Conservation (phyloP, 2,113 vertebrate genomes). For the Hepsetus odoe region DNA sequence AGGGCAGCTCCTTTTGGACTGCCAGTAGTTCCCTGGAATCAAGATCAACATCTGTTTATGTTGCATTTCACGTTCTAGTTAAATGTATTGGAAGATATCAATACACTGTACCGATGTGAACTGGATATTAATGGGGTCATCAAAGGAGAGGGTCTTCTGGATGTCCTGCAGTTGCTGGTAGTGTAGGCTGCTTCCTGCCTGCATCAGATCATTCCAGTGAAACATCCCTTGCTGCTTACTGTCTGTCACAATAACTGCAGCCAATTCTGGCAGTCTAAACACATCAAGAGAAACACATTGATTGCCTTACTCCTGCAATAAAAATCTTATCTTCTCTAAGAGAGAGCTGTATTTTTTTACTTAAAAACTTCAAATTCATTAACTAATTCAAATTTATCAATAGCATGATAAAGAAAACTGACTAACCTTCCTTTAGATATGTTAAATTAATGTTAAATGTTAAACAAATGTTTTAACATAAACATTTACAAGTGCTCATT, state of each 20-base stretch:
- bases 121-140: conserved; percentile 92
- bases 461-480: too few species aligned
- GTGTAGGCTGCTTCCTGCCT: conserved; percentile 76
- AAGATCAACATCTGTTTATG: conserved; percentile 43
- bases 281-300: neutral
- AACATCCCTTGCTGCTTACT: conserved; percentile 81
- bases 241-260: conserved; percentile 79
- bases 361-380: too few species aligned
- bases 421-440: too few species aligned
- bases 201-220: conserved; percentile 82
- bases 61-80: neutral
- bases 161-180: conserved; percentile 73
- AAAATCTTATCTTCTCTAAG: too few species aligned
- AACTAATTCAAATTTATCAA: too few species aligned
- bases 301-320: too few species aligned
- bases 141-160: conserved; percentile 77
- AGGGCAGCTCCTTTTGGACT: conserved; percentile 90
- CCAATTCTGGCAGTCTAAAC: conserved; percentile 86
- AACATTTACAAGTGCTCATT: too few species aligned
- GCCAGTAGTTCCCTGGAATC: conserved; percentile 89
- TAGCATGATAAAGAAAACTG: too few species aligned
- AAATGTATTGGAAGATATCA: neutral
- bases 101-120: conserved; percentile 87
- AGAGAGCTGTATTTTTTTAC: too few species aligned
- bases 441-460: too few species aligned